Conservation (phyloP, 1,140 invertebrate genomes). For the Cherax quadricarinatus region DNA sequence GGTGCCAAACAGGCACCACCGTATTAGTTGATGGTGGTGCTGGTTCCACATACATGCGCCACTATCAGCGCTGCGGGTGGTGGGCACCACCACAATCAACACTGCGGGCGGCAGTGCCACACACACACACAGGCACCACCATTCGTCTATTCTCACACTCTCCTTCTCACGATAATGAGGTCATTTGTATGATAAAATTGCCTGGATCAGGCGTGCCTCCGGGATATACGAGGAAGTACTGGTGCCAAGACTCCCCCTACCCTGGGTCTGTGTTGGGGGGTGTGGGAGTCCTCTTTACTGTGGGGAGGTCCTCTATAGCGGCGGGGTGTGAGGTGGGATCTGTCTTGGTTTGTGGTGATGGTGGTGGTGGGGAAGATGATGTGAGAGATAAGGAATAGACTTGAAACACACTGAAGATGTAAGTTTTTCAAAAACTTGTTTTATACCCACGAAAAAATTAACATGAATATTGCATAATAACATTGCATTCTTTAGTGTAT, state of each 20-base stretch:
- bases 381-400: too few relatives aligned
- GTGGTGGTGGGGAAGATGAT: not conserved
- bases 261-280: not conserved
- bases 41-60: too few relatives aligned
- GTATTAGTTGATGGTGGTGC: too few relatives aligned
- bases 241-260: not conserved
- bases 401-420: too few relatives aligned
- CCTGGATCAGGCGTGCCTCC: constrained; percentile 47
- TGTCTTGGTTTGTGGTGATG: not conserved
- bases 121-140: not conserved
- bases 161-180: constrained; percentile 33
- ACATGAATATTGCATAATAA: too few relatives aligned
- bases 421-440: too few relatives aligned
- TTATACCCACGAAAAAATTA: too few relatives aligned
- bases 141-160: constrained; percentile 23
- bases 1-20: too few relatives aligned
- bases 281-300: not conserved
- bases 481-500: too few relatives aligned
- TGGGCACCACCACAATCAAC: not conserved
- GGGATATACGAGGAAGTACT: constrained; percentile 29
- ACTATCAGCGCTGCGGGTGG: too few relatives aligned
- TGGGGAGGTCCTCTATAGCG: not conserved
- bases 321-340: too few relatives aligned
- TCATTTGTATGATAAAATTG: constrained; percentile 60
- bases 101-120: not conserved